These are phyloP conservation scores for Bombus turneri DNA, from an alignment of 1,140 invertebrate species.

Conservation along the genomic window DNA sequence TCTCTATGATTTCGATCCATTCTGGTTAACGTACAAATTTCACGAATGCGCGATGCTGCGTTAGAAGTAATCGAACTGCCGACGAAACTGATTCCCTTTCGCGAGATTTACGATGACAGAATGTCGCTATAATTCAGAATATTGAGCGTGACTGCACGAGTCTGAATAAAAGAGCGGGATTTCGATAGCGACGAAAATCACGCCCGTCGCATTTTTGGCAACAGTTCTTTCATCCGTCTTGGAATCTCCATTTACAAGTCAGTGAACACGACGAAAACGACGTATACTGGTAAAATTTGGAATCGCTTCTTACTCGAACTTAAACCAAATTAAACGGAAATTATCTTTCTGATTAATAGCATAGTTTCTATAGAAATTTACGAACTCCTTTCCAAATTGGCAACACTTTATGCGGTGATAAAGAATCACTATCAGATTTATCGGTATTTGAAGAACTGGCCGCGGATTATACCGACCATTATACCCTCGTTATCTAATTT, in stretches of 20 bases:
- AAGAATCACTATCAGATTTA: background rate
- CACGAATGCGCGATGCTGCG: background rate
- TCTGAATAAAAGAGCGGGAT: slow-evolving; percentile 7
- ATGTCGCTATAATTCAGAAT: slow-evolving; percentile 33
- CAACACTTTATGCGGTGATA: background rate
- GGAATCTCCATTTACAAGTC: slow-evolving; percentile 22
- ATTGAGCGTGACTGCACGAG: background rate
- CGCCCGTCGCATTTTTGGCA: slow-evolving; percentile 9
- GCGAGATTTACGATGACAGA: slow-evolving; percentile 29
- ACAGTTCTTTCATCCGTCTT: background rate
- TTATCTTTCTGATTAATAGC: too few species aligned
- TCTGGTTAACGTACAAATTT: background rate
- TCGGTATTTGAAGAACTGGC: background rate
- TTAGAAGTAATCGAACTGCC: background rate
- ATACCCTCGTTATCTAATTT: background rate
- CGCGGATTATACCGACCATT: background rate
- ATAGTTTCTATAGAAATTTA: background rate
- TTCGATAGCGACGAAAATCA: slow-evolving; percentile 20
- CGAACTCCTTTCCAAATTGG: background rate
- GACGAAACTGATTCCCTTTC: too few species aligned
- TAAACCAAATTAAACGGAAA: background rate
- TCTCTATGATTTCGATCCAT: background rate
- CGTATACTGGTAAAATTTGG: background rate
- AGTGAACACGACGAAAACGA: background rate
- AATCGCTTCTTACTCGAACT: background rate